Conservation (phyloP, 2,797 vertebrate genomes). For the Sphenopsis melanotis region DNA sequence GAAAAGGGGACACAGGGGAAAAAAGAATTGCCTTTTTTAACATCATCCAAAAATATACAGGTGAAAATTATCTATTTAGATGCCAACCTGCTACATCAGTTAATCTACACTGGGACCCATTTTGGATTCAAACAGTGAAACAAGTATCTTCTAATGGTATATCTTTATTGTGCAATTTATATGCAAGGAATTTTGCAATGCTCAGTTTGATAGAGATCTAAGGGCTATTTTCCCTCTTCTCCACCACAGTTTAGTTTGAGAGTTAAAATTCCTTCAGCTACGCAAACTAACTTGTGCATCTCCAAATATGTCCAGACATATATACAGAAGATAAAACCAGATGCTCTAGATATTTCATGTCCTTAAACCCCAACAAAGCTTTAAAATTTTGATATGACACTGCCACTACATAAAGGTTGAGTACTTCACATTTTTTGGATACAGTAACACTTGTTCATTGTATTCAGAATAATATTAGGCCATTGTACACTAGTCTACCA, state of each 20-base stretch:
- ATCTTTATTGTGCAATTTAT: neutral
- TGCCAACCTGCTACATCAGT: neutral
- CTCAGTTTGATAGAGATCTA: neutral
- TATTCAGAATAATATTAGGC: neutral
- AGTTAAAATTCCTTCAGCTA: neutral
- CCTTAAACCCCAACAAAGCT: neutral
- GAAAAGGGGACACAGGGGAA: neutral
- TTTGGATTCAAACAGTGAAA: neutral
- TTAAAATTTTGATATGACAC: neutral
- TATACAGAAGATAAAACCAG: constrained; percentile 7
- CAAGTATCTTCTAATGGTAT: neutral
- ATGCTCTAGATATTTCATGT: neutral
- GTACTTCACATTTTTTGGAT: neutral
- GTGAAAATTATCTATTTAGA: neutral
- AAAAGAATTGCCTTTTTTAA: neutral
- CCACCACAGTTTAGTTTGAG: neutral
- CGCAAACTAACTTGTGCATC: neutral
- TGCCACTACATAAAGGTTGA: neutral
- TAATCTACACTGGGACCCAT: neutral
- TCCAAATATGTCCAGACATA: neutral
- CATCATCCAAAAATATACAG: neutral
- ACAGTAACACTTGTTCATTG: neutral
- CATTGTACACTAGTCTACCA: neutral
- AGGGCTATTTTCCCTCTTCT: neutral
- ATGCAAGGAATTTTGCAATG: neutral